A percentile compares a stretch with the other conserved stretches of the same genome.
phyloP scores from a whole-genome alignment of 2,888 invertebrate genomes.

The Odontothrips loti region DNA sequence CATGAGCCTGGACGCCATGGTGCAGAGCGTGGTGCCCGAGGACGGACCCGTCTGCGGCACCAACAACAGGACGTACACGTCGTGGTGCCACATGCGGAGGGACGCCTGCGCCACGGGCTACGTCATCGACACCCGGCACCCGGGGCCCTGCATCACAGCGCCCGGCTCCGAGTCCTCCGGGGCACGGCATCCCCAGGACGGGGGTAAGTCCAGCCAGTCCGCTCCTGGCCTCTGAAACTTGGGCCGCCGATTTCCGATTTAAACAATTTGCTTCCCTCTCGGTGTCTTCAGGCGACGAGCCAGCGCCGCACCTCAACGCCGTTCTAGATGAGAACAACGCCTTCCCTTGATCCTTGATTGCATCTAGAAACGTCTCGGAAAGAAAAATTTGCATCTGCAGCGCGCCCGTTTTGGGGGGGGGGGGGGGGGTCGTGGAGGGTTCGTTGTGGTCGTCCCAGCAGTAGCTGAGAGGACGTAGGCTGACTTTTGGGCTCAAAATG shows the following conservation, averaged over 20 bases:
- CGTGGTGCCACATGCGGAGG: conserved; percentile 74
- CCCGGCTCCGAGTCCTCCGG: background rate
- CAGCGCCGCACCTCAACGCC: background rate
- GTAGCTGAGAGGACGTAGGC: background rate
- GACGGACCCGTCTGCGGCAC: conserved; percentile 58
- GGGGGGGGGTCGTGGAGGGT: background rate
- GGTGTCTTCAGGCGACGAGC: background rate
- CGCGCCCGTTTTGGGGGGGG: background rate
- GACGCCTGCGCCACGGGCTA: conserved; percentile 70
- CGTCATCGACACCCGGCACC: conserved; percentile 64
- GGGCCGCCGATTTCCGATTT: background rate
- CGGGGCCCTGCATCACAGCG: conserved; percentile 56
- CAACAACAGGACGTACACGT: conserved; percentile 68
- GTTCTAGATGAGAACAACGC: background rate
- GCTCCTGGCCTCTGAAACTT: background rate
- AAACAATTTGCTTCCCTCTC: background rate
- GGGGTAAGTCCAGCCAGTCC: background rate
- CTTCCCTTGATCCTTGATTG: background rate
- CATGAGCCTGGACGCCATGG: conserved; percentile 1
- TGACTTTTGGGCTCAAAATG: background rate
- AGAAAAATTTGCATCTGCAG: background rate
- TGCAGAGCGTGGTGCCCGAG: conserved; percentile 31
- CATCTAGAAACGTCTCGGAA: background rate
- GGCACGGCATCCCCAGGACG: background rate
- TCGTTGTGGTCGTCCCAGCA: background rate